Base-by-base conservation (phyloP, 2,888 invertebrate species). In the Nephrocerus scutellatus region DNA sequence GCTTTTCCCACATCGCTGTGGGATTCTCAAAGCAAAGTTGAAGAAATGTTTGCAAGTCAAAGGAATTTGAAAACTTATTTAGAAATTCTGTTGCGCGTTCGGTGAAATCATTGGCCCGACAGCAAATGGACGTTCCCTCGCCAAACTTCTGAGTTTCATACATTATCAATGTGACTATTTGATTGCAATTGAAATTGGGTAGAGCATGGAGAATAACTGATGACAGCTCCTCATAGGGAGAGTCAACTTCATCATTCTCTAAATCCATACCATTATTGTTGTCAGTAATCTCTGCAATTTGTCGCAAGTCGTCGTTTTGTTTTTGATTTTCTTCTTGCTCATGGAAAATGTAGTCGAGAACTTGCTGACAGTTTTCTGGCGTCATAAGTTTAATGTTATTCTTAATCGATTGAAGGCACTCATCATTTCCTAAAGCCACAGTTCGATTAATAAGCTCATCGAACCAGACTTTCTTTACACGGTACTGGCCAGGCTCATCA, bases 351-450 rank as follows among this genome's bases (percentile, higher is more conserved):
- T 39, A 56, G 18, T 59, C 51, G 7, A 61, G 20, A 18, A 57
- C 52, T 41, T 54, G 47, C 18, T 47, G 29, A 15, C 53, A 55
- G 36, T 58, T 50, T 4, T 56, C 49, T 0, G 48, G 36, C 1
- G 37, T 44, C 35, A 57, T 42, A 3, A 59, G 32, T 30, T 55
- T 50, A 2, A 52, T 44, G 24, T 60, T 54, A 1, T 51, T 40
- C 18, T 41, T 47, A 3, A 63, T 54, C 2, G 58, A 48, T 25
- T 56, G 51, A 3, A 62, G 30, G 25, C 62, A 63, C 39, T 63
- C 63, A 2, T 57, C 56, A 40, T 60, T 63, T 1, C 53, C 57
- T 3, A 57, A 41, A 1, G 56, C 51, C 2, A 55, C 38, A 1
- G 48, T 45, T 4, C 57, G 54, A 30, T 50, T 51, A n/a, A 63